A percentile compares a stretch with the other conserved stretches of the same genome.
phyloP scores from a whole-genome alignment of 2,797 vertebrate species.

The Sphenopsis melanotis region DNA sequence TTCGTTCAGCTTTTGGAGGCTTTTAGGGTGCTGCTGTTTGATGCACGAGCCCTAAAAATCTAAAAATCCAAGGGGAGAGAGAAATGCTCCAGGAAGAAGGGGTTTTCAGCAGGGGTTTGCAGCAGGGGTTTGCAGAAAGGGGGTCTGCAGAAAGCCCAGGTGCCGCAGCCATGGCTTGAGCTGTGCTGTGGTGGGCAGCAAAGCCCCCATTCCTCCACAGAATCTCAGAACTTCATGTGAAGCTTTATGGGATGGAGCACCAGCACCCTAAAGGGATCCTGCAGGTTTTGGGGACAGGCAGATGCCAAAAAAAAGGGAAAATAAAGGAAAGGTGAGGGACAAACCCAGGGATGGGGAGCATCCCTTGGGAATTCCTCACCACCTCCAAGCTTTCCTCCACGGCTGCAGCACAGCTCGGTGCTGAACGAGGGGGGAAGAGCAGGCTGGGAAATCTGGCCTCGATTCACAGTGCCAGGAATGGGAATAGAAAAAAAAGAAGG shows the following conservation, averaged over 20 bases:
- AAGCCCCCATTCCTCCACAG: neutral
- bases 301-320: neutral
- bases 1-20: neutral
- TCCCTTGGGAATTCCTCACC: neutral
- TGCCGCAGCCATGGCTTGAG: neutral
- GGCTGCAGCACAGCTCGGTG: neutral
- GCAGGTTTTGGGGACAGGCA: neutral
- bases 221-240: too few relatives aligned
- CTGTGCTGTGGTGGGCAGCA: neutral
- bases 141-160: neutral
- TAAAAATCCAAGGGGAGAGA: neutral
- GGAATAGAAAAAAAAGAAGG: neutral
- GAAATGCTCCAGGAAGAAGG: neutral
- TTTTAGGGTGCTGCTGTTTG: neutral
- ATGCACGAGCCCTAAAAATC: neutral
- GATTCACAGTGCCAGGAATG: rapidly evolving
- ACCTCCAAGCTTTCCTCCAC: neutral
- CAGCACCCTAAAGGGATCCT: rapidly evolving
- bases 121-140: too few relatives aligned
- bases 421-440: rapidly evolving
- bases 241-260: neutral
- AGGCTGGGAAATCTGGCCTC: neutral
- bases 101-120: too few relatives aligned
- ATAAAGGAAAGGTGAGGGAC: neutral
- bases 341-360: rapidly evolving